These are phyloP conservation scores for Pentamera pediparva DNA, from an alignment of 53 echinoderm and acorn worm genomes.

Conservation along the genomic window DNA sequence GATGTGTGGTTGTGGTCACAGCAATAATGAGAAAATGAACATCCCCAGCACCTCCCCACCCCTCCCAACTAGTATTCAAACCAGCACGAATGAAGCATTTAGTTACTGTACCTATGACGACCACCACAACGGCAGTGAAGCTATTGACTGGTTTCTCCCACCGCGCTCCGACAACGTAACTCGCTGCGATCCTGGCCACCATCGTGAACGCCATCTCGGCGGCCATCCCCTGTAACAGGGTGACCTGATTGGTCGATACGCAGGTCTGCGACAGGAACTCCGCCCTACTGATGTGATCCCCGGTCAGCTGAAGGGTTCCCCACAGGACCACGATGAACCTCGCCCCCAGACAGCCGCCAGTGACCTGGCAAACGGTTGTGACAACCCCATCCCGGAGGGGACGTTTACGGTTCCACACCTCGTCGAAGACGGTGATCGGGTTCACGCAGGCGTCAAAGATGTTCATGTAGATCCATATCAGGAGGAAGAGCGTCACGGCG, in stretches of 20 bases:
- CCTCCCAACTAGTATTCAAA: no score
- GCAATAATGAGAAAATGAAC: no score
- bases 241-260: constrained; percentile 44
- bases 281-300: constrained; percentile 24
- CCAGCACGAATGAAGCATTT: not conserved
- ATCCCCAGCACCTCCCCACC: no score
- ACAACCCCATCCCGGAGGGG: constrained; percentile 33
- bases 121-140: constrained; percentile 55
- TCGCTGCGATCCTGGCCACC: constrained; percentile 49
- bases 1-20: no score
- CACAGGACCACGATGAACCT: constrained; percentile 62
- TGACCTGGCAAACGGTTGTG: constrained; percentile 50
- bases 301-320: constrained; percentile 49
- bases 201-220: constrained; percentile 53
- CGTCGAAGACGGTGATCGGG: constrained; percentile 49
- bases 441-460: constrained; percentile 66
- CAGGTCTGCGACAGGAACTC: constrained; percentile 41
- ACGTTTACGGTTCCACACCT: constrained; percentile 42
- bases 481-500: constrained; percentile 44
- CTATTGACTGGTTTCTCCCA: constrained; percentile 54
- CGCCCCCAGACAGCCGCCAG: constrained; percentile 57
- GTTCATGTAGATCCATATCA: constrained; percentile 51
- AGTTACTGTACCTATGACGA: constrained; percentile 31
- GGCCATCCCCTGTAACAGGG: constrained; percentile 38
- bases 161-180: constrained; percentile 37